A percentile compares a stretch with the other conserved stretches of the same genome.
Evolutionary conservation across 1,140 invertebrate species (phyloP).

Genomic region (Lerema accius): DNA sequence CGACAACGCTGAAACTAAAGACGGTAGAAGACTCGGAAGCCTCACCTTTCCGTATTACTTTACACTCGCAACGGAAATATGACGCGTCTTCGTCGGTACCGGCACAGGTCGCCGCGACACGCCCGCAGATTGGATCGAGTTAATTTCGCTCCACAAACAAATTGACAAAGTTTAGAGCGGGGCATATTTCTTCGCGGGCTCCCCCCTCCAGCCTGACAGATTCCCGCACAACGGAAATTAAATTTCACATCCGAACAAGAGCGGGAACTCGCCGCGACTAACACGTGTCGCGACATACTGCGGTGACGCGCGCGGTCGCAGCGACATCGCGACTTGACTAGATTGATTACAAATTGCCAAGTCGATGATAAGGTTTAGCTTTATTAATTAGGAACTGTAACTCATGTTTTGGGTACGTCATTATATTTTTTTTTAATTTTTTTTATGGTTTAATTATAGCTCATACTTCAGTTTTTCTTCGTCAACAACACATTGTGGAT

Average conservation of each 20-base stretch:
- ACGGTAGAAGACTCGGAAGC: background rate
- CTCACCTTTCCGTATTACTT: constrained; percentile 42
- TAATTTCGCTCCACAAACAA: constrained; percentile 82
- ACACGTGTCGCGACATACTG: constrained; percentile 65
- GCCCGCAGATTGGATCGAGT: constrained; percentile 80
- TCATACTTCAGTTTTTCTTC: too few species aligned
- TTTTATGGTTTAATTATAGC: too few species aligned
- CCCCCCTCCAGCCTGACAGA: constrained; percentile 61
- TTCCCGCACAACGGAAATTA: constrained; percentile 79
- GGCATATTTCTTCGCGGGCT: constrained; percentile 77
- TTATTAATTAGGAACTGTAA: too few species aligned
- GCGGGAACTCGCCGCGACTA: constrained; percentile 62
- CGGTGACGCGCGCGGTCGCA: constrained; percentile 46
- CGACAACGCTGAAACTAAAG: background rate
- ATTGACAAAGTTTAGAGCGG: constrained; percentile 82
- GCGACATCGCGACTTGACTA: constrained; percentile 34
- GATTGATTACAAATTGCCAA: constrained; percentile 52
- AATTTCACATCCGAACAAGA: constrained; percentile 82
- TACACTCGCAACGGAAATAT: constrained; percentile 51
- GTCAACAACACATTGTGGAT: too few species aligned
- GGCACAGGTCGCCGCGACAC: constrained; percentile 63
- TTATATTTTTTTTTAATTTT: too few species aligned
- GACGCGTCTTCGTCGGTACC: constrained; percentile 51
- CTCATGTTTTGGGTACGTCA: too few species aligned
- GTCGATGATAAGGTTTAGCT: constrained; percentile 4